A percentile compares a stretch with the other conserved stretches of the same genome.
phyloP scores from a whole-genome alignment of 2,888 invertebrate genomes.

The Empis livida region DNA sequence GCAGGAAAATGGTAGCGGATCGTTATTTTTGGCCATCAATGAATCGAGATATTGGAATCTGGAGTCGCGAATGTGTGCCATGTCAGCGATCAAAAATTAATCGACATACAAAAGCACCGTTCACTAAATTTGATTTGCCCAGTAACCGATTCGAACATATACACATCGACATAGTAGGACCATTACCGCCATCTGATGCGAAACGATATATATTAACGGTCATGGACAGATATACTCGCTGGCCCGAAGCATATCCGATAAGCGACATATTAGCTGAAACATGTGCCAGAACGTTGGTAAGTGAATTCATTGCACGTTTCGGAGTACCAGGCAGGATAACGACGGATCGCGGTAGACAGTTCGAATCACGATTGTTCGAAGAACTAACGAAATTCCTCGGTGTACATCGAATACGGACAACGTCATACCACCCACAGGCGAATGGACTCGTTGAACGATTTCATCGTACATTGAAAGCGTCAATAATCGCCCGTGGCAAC shows the following conservation, averaged over 20 bases:
- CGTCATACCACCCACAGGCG: background rate
- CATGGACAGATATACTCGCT: too few species aligned
- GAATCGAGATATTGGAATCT: conserved; percentile 17
- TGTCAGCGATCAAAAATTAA: conserved; percentile 10
- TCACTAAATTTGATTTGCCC: too few species aligned
- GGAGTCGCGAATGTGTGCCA: conserved; percentile 19
- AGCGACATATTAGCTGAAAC: background rate
- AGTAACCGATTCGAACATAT: too few species aligned
- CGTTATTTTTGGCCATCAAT: conserved; percentile 19
- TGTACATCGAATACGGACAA: background rate
- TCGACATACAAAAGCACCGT: too few species aligned
- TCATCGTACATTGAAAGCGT: background rate
- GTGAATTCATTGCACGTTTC: background rate
- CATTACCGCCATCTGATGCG: too few species aligned
- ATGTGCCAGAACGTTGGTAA: background rate
- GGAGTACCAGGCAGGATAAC: too few species aligned
- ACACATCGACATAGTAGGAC: too few species aligned
- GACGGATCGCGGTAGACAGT: too few species aligned
- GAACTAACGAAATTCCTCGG: background rate
- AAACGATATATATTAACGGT: too few species aligned
- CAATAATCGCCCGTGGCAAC: background rate
- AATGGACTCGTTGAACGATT: background rate
- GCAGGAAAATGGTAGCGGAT: conserved; percentile 12
- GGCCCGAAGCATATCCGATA: background rate
- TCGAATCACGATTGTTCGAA: too few species aligned